phyloP scores from a whole-genome alignment of 1,140 invertebrate species.

The Zaprionus camerounensis region DNA sequence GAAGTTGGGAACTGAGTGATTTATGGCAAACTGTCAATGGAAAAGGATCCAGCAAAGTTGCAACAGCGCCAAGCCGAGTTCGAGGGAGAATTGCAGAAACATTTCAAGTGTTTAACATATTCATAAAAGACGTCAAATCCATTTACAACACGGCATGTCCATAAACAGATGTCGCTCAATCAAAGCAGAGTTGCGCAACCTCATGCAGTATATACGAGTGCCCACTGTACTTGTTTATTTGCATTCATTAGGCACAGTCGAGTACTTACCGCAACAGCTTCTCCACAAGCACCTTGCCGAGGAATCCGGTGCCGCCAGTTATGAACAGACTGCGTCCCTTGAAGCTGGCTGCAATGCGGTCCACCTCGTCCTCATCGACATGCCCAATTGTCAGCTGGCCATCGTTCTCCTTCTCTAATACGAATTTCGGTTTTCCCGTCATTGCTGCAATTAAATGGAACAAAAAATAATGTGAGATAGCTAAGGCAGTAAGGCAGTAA shows the following conservation, averaged over 20 bases:
- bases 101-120: slow-evolving; percentile 1
- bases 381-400: slow-evolving; percentile 62
- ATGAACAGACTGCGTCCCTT: slow-evolving; percentile 85
- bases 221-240: not conserved
- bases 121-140: not conserved
- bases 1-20: not conserved
- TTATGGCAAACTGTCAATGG: not conserved
- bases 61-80: not conserved
- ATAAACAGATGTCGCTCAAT: not conserved
- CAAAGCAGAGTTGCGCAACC: not conserved
- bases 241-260: not conserved
- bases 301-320: slow-evolving; percentile 92
- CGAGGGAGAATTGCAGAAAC: not conserved
- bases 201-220: not conserved
- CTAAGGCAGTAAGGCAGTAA: too few species aligned
- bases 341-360: slow-evolving; percentile 86
- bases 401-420: slow-evolving; percentile 74
- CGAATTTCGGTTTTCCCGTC: slow-evolving; percentile 74
- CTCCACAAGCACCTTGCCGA: slow-evolving; percentile 95
- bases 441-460: slow-evolving; percentile 41
- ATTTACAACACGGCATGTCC: not conserved
- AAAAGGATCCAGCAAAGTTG: not conserved
- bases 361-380: slow-evolving; percentile 78
- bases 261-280: slow-evolving; percentile 89
- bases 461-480: not conserved